Evolutionary conservation across 2,888 invertebrate species (phyloP), one percentile per base, ranked within the genome.

Genomic region (Amiota mariae): DNA sequence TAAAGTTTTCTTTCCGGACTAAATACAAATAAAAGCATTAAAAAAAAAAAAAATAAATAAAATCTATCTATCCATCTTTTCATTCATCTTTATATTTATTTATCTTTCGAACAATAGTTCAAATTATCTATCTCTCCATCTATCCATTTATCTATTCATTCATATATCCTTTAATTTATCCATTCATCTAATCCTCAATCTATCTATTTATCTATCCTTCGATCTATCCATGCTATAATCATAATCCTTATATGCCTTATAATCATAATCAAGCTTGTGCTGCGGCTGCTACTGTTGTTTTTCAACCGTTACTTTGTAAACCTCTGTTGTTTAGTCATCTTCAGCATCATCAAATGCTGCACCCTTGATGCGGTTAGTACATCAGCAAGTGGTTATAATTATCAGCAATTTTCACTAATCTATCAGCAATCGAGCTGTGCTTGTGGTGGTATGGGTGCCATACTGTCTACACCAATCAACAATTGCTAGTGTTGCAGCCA

Each of bases 221-320:
- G 0, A 36, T 36, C 6, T 24, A 24, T 24, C 24, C 24, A 24
- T n/a, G n/a, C n/a, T n/a, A n/a, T 24, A 24, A 24, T 1, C 24
- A 1, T 24, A 88, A 24, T 24, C 24, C 24, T 24, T 24, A 2
- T 24, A 24, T 24, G 1, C 24, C 89, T 10, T 89, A 89, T 71
- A 89, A 83, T 76, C 87, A 87, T 8, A 87, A 84, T 77, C 83
- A 87, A 0, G 77, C 79, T 15, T 85, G 81, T 73, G 82, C 84
- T 4, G 80, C 86, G 11, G 82, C 81, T 24, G 81, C 82, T 20
- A 64, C 74, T 1, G 75, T 77, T 12, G 76, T n/a, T n/a, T 79
- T 51, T 78, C 79, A 0, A 75, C 80, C 8, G 75, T 77, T 6
- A 77, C 76, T n/a, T 1, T 76, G 79, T 0, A 81, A 73, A 57